A percentile compares a stretch with the other conserved stretches of the same genome.
Conservation (phyloP, 1,140 invertebrate species). For the Dinoponera quadriceps region DNA sequence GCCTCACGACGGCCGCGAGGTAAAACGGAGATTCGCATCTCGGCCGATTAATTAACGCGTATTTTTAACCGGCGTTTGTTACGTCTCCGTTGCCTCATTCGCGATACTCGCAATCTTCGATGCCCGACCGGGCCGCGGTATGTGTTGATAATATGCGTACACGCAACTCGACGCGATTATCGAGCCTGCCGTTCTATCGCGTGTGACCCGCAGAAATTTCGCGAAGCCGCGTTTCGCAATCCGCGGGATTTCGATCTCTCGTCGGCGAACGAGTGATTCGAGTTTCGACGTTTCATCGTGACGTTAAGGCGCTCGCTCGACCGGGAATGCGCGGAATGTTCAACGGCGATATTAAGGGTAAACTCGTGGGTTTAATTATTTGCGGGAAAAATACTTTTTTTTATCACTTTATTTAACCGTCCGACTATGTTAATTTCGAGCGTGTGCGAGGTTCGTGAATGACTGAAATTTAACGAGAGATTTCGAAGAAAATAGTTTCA, state of each 20-base stretch:
- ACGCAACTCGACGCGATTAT: conserved; percentile 11
- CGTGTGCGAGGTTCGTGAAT: no score
- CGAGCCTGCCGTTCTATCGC: conserved; percentile 28
- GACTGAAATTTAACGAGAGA: no score
- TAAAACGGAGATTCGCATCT: no score
- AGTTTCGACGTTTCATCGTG: background rate
- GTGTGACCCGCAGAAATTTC: conserved; percentile 4
- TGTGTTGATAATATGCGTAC: conserved; percentile 22
- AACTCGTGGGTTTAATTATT: no score
- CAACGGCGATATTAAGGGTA: no score
- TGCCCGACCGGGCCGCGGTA: background rate
- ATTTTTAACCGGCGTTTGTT: background rate
- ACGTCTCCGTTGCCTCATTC: background rate
- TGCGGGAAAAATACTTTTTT: no score
- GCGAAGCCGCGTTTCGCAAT: conserved; percentile 9
- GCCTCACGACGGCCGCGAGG: no score
- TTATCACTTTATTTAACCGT: no score
- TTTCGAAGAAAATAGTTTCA: no score
- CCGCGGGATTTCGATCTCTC: background rate
- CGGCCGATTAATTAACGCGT: background rate
- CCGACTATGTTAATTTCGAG: no score
- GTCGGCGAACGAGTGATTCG: background rate
- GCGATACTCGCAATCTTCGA: background rate
- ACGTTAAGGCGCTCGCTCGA: background rate
- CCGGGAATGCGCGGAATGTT: no score